Evolutionary conservation across 53 echinoderm and acorn worm genomes (phyloP).

Genomic region (Astropecten irregularis): DNA sequence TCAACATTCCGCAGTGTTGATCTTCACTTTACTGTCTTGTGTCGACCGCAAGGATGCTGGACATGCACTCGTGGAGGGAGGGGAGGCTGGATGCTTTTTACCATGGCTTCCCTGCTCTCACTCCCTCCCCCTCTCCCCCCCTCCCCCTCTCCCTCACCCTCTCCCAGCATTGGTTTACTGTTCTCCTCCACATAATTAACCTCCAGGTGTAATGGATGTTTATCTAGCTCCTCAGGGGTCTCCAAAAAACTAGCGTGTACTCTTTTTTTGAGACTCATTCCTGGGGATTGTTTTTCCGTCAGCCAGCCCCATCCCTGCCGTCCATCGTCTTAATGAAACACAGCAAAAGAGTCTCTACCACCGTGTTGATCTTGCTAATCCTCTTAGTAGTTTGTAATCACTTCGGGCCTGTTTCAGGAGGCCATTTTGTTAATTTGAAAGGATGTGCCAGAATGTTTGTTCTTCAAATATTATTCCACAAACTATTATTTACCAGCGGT

Average conservation of each 20-base stretch:
- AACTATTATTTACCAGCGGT: slow-evolving; percentile 20
- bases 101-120: background rate
- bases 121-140: background rate
- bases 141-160: too few species aligned
- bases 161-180: too few species aligned
- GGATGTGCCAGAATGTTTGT: slow-evolving; percentile 27
- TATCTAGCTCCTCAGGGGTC: slow-evolving; percentile 19
- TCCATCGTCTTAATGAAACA: slow-evolving; percentile 23
- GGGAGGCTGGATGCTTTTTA: slow-evolving; percentile 11
- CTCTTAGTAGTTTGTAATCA: slow-evolving; percentile 51
- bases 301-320: background rate
- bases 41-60: background rate
- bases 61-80: too few species aligned
- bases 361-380: slow-evolving; percentile 40
- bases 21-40: slow-evolving; percentile 48
- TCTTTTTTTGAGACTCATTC: too few species aligned
- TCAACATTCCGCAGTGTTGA: slow-evolving; percentile 40
- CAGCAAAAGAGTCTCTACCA: background rate
- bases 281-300: too few species aligned
- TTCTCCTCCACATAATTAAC: background rate
- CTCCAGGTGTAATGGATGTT: slow-evolving; percentile 42
- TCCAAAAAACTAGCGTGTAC: background rate
- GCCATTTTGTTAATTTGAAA: slow-evolving; percentile 59
- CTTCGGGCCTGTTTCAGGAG: background rate
- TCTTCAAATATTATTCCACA: slow-evolving; percentile 51